These are phyloP conservation scores for Coptodon rendalli DNA, from an alignment of 2,113 vertebrate species.

Conservation along the genomic window DNA sequence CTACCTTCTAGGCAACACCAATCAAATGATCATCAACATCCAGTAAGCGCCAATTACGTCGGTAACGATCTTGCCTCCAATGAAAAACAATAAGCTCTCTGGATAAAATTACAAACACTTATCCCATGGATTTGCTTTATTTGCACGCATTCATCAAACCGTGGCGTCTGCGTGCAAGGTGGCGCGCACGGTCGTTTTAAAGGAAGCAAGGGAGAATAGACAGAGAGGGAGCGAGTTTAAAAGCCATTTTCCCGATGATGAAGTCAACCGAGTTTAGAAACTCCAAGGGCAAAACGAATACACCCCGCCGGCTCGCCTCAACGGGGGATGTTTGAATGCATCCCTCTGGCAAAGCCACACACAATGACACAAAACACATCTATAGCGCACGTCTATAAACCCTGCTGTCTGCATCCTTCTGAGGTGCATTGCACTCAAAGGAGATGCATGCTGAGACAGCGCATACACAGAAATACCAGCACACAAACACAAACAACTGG, in stretches of 20 bases:
- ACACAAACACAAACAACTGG: not conserved
- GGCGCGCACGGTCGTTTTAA: not conserved
- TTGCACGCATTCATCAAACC: not conserved
- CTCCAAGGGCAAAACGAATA: not conserved
- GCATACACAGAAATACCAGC: not conserved
- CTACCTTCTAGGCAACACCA: not conserved
- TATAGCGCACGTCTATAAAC: not conserved
- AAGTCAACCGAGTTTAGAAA: not conserved
- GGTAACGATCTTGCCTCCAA: not conserved
- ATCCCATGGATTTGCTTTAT: not conserved
- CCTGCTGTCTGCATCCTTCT: not conserved
- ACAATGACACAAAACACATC: not conserved
- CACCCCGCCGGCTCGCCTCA: not conserved
- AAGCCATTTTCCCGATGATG: not conserved
- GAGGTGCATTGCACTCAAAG: not conserved
- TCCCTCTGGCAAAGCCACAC: not conserved
- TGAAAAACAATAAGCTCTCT: not conserved
- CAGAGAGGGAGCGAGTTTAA: not conserved
- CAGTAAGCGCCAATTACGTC: not conserved
- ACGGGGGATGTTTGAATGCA: not conserved
- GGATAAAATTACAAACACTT: not conserved
- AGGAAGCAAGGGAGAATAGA: not conserved
- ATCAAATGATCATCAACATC: conserved; percentile 1
- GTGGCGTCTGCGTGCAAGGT: not conserved
- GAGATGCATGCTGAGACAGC: not conserved